Evolutionary conservation across 2,113 vertebrate genomes (phyloP).

Genomic region (Enhydra lutris): DNA sequence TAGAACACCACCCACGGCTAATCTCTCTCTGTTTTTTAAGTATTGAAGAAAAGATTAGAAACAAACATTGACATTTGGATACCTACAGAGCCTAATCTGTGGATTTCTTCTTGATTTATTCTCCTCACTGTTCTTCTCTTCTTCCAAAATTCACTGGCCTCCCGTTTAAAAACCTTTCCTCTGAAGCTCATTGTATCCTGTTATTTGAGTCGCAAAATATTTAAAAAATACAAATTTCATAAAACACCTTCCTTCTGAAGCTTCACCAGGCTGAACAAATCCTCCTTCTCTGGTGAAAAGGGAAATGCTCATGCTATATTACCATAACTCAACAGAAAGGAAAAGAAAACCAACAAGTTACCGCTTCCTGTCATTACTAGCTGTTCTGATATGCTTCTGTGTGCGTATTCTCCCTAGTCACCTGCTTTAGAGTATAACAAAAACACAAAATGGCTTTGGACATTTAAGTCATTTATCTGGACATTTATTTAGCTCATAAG

Average conservation of each 20-base stretch:
- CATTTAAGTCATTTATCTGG: not conserved
- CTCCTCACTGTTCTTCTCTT: slow-evolving; percentile 85
- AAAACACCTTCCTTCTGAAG: slow-evolving; percentile 61
- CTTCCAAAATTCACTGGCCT: slow-evolving; percentile 90
- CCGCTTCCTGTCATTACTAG: slow-evolving; percentile 81
- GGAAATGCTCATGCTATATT: slow-evolving; percentile 80
- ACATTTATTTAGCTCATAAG: not conserved
- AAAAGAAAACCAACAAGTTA: slow-evolving; percentile 81
- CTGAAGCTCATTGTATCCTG: slow-evolving; percentile 91
- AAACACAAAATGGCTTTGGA: not conserved
- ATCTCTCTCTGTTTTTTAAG: not conserved
- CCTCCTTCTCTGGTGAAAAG: slow-evolving; percentile 55
- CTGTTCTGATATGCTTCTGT: slow-evolving; percentile 42
- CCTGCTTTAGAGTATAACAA: not conserved
- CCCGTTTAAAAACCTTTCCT: slow-evolving; percentile 85
- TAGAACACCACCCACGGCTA: not conserved
- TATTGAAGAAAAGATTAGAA: not conserved
- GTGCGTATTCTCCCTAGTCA: not conserved
- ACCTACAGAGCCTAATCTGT: slow-evolving; percentile 93
- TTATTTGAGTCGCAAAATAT: slow-evolving; percentile 52
- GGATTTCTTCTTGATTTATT: slow-evolving; percentile 85
- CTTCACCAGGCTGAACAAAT: slow-evolving; percentile 69
- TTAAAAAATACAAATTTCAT: slow-evolving; percentile 58
- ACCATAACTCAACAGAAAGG: slow-evolving; percentile 79
- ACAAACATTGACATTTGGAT: slow-evolving; percentile 64